Evolutionary conservation across 2,797 vertebrate genomes (phyloP).

Genomic region (Gambusia yucatana): DNA sequence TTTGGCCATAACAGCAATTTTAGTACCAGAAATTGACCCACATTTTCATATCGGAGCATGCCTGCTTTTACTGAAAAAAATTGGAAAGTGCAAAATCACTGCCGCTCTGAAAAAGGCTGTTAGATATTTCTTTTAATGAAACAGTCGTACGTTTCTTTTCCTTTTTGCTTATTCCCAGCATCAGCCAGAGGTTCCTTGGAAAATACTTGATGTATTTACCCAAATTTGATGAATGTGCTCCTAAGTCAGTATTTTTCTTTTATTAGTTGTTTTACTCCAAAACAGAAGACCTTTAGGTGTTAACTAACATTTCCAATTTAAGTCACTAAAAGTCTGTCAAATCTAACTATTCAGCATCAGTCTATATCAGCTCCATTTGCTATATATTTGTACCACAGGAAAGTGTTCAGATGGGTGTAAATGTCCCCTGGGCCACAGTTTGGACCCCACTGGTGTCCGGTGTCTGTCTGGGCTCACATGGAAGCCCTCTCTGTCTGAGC

Average conservation of each 20-base stretch:
- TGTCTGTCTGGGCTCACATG: neutral
- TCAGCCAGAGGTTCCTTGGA: neutral
- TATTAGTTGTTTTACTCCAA: no score
- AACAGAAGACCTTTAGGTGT: no score
- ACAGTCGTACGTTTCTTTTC: neutral
- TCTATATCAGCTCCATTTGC: neutral
- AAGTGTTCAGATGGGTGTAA: neutral
- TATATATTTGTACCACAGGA: neutral
- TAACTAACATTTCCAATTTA: neutral
- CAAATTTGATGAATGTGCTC: neutral
- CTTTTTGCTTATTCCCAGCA: neutral
- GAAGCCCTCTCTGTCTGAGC: constrained; percentile 8
- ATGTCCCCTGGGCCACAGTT: neutral
- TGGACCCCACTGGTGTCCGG: neutral
- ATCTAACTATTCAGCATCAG: neutral
- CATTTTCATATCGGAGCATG: no score
- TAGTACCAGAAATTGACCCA: no score
- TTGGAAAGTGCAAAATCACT: neutral
- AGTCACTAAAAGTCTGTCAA: neutral
- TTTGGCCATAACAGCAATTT: no score
- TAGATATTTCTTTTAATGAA: neutral
- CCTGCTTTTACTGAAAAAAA: neutral
- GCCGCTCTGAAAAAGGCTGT: neutral
- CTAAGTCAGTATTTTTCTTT: neutral
- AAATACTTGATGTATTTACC: neutral